A percentile compares a stretch with the other conserved stretches of the same genome.
Conservation (phyloP, 2,888 invertebrate genomes). For the Cerastis rubricosa region DNA sequence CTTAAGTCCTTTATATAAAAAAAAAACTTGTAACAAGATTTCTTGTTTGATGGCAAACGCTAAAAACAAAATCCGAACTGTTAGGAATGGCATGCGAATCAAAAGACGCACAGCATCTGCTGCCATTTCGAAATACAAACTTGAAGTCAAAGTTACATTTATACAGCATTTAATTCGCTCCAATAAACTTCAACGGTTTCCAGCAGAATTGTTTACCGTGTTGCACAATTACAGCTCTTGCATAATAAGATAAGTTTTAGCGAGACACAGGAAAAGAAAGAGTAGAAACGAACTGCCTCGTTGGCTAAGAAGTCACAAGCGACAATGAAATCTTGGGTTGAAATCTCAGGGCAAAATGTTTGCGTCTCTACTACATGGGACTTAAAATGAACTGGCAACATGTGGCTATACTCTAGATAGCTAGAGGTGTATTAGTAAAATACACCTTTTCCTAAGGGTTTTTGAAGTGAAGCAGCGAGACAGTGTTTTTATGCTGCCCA, state of each 20-base stretch:
- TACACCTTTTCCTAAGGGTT: too few relatives aligned
- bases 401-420: not conserved
- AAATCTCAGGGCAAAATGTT: too few relatives aligned
- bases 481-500: too few relatives aligned
- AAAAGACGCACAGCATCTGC: slow-evolving; percentile 29
- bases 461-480: too few relatives aligned
- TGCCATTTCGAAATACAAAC: slow-evolving; percentile 44
- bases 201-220: slow-evolving; percentile 54
- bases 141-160: slow-evolving; percentile 48
- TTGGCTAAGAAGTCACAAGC: not conserved
- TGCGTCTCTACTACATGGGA: too few relatives aligned
- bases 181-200: slow-evolving; percentile 57
- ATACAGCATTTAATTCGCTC: slow-evolving; percentile 46
- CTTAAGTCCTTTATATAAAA: not conserved
- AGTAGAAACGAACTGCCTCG: not conserved
- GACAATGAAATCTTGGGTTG: not conserved
- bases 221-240: slow-evolving; percentile 48
- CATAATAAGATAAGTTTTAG: slow-evolving; percentile 50
- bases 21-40: too few relatives aligned
- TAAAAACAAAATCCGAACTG: not conserved
- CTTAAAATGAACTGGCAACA: not conserved
- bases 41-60: not conserved
- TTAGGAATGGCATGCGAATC: not conserved
- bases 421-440: not conserved
- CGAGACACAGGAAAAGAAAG: slow-evolving; percentile 17